phyloP scores from a whole-genome alignment of 2,797 vertebrate species.

The Phoxinus dragarum region DNA sequence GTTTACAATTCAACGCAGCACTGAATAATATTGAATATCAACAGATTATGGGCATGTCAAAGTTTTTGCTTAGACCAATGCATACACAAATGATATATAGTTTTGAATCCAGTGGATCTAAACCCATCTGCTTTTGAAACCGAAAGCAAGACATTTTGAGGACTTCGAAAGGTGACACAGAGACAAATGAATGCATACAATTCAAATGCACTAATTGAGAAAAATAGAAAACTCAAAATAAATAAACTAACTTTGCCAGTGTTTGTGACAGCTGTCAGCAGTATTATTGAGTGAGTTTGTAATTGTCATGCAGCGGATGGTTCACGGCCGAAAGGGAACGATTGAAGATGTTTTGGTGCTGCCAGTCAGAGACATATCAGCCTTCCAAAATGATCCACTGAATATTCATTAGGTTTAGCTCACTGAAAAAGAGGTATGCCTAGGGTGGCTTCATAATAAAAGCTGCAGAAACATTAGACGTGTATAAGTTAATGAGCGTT shows the following conservation, averaged over 20 bases:
- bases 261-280: constrained; percentile 78
- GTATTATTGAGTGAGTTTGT: constrained; percentile 79
- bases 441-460: constrained; percentile 65
- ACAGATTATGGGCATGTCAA: not conserved
- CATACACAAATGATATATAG: not conserved
- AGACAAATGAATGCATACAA: constrained; percentile 27
- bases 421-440: constrained; percentile 58
- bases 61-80: constrained; percentile 13
- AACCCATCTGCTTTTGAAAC: constrained; percentile 50
- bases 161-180: constrained; percentile 9
- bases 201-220: not conserved
- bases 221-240: constrained; percentile 19
- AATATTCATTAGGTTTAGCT: constrained; percentile 68
- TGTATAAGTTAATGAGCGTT: constrained; percentile 36
- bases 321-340: constrained; percentile 77
- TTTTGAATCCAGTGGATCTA: constrained; percentile 28
- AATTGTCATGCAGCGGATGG: constrained; percentile 78
- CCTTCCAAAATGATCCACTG: constrained; percentile 59
- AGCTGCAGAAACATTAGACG: constrained; percentile 50
- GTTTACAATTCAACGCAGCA: not conserved
- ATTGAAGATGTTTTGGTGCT: constrained; percentile 63
- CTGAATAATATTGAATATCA: not conserved
- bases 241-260: constrained; percentile 70
- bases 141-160: not conserved
- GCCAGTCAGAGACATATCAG: constrained; percentile 64